Percentiles rank a stretch among this genome's conserved stretches.
Evolutionary conservation across 2,888 invertebrate species (phyloP).

Genomic region (Agriopis leucophaearia): DNA sequence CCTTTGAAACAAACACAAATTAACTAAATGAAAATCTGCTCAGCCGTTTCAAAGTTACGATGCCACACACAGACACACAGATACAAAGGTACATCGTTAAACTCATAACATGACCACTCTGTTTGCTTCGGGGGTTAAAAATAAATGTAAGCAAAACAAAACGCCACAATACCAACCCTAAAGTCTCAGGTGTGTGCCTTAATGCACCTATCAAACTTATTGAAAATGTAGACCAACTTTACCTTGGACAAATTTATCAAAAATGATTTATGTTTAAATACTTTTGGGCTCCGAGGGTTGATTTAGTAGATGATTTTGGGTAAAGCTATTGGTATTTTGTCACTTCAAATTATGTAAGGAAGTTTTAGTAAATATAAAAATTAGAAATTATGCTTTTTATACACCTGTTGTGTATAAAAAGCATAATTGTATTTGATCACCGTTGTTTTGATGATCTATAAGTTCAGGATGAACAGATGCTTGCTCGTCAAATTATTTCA

Average conservation of each 20-base stretch:
- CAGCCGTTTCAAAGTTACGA: neutral
- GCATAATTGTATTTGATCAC: too few relatives aligned
- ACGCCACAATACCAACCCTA: neutral
- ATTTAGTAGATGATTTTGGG: neutral
- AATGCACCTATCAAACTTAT: conserved; percentile 41
- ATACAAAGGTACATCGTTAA: too few relatives aligned
- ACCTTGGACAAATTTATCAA: conserved; percentile 22
- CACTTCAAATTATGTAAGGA: neutral
- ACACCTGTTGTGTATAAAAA: too few relatives aligned
- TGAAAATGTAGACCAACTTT: conserved; percentile 16
- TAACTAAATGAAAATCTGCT: too few relatives aligned
- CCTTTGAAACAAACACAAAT: too few relatives aligned
- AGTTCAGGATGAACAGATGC: too few relatives aligned
- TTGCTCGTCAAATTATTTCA: too few relatives aligned
- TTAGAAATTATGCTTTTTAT: too few relatives aligned
- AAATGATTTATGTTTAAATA: conserved; percentile 27
- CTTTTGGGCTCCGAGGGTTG: neutral
- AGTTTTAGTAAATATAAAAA: too few relatives aligned
- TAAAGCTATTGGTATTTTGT: neutral
- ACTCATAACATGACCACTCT: too few relatives aligned
- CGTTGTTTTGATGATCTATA: too few relatives aligned
- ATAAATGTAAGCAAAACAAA: neutral
- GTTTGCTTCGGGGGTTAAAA: neutral
- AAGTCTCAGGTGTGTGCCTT: conserved; percentile 50
- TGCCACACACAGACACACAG: neutral